Conservation (phyloP, 2,888 invertebrate genomes). For the Rhingia rostrata region DNA sequence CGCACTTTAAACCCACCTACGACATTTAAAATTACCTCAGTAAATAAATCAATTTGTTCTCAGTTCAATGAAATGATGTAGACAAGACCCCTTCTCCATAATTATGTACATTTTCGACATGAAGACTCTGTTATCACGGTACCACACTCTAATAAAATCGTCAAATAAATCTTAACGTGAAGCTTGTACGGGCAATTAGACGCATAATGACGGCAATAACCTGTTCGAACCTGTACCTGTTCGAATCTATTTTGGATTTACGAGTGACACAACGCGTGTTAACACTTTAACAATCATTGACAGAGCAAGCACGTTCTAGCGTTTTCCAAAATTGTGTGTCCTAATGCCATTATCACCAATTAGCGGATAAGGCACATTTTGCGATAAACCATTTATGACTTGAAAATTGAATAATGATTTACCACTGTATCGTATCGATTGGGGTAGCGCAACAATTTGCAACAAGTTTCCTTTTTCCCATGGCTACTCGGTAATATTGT, state of each 20-base stretch:
- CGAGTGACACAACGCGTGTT: neutral
- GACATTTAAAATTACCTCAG: too few relatives aligned
- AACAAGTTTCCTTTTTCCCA: too few relatives aligned
- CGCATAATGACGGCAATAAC: neutral
- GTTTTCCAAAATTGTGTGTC: constrained; percentile 1
- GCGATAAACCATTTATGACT: constrained; percentile 5
- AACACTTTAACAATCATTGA: neutral
- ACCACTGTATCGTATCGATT: neutral
- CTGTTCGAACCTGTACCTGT: neutral
- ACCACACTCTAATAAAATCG: neutral
- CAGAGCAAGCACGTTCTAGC: constrained; percentile 29
- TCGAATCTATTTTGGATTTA: neutral
- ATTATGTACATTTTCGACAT: neutral
- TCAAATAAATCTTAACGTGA: constrained; percentile 10
- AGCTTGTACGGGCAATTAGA: neutral
- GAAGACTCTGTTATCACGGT: neutral
- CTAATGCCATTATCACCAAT: constrained; percentile 26
- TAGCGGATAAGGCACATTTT: neutral
- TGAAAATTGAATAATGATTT: neutral
- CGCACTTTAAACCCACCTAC: too few relatives aligned
- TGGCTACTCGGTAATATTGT: too few relatives aligned
- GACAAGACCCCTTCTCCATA: neutral
- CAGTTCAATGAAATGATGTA: too few relatives aligned
- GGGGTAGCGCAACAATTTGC: neutral
- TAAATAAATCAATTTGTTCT: too few relatives aligned